Evolutionary conservation across 2,888 invertebrate genomes (phyloP).

Genomic region (Aphidius colemani): DNA sequence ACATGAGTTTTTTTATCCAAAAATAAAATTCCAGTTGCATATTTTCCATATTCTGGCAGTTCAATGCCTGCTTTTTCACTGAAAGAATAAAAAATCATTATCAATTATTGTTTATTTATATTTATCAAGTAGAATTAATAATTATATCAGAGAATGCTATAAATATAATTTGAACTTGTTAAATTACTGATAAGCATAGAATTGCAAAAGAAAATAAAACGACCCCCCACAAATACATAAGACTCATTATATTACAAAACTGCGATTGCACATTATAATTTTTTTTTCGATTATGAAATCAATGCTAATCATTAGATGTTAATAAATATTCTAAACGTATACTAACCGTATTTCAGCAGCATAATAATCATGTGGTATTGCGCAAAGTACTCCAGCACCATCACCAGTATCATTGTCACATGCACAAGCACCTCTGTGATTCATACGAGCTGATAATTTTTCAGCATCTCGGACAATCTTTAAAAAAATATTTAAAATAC

Average conservation of each 20-base stretch:
- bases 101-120: neutral
- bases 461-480: conserved; percentile 96
- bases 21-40: conserved; percentile 97
- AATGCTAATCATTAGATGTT: neutral
- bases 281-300: neutral
- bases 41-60: conserved; percentile 85
- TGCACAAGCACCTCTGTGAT: conserved; percentile 98
- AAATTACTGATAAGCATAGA: neutral
- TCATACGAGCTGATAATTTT: conserved; percentile 94
- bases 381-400: conserved; percentile 95
- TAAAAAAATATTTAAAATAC: conserved; percentile 37
- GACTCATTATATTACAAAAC: neutral
- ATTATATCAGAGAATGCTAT: neutral
- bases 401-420: conserved; percentile 99
- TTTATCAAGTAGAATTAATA: neutral
- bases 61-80: conserved; percentile 81
- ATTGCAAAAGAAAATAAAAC: neutral
- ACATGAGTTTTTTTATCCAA: conserved; percentile 82
- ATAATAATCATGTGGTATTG: conserved; percentile 95
- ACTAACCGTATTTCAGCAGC: conserved; percentile 78
- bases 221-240: too few relatives aligned
- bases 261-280: neutral
- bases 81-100: conserved; percentile 41
- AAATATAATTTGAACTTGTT: neutral
- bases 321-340: neutral